Evolutionary conservation across 1,140 invertebrate species (phyloP).

Genomic region (Charaxes varanes): DNA sequence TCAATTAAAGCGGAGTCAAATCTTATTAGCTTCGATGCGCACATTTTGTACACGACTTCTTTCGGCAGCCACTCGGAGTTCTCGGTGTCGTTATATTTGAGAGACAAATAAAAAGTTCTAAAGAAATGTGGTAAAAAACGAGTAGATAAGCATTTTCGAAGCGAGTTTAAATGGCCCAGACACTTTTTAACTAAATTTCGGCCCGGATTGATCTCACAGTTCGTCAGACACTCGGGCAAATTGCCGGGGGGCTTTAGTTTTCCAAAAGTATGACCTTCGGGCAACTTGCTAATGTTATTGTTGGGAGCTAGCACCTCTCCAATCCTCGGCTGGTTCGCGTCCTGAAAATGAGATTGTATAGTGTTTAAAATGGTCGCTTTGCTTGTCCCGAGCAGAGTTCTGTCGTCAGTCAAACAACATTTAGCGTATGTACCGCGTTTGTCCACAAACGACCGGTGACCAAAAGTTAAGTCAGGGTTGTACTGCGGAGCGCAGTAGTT

Average conservation of each 20-base stretch:
- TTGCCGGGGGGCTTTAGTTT: slow-evolving; percentile 43
- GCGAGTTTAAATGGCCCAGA: slow-evolving; percentile 58
- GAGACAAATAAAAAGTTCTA: slow-evolving; percentile 48
- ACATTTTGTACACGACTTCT: slow-evolving; percentile 41
- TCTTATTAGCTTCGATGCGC: slow-evolving; percentile 44
- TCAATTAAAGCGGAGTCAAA: slow-evolving; percentile 53
- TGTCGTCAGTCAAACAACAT: slow-evolving; percentile 64
- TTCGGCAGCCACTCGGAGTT: slow-evolving; percentile 50
- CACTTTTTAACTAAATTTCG: slow-evolving; percentile 52
- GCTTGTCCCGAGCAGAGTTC: slow-evolving; percentile 41
- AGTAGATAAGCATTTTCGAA: slow-evolving; percentile 53
- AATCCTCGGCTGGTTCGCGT: slow-evolving; percentile 43
- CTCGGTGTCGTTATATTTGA: slow-evolving; percentile 61
- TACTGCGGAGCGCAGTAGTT: slow-evolving; percentile 56
- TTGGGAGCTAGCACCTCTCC: slow-evolving; percentile 63
- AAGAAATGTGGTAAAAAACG: slow-evolving; percentile 53
- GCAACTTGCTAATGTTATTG: slow-evolving; percentile 62
- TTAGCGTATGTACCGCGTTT: slow-evolving; percentile 60
- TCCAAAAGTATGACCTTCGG: slow-evolving; percentile 64
- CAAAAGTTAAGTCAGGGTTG: slow-evolving; percentile 52
- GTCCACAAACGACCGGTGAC: slow-evolving; percentile 59
- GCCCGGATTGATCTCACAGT: slow-evolving; percentile 60
- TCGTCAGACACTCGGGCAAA: slow-evolving; percentile 46
- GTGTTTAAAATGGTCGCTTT: slow-evolving; percentile 40
- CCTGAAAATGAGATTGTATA: slow-evolving; percentile 56